Evolutionary conservation across 2,797 vertebrate species (phyloP), one percentile per base, ranked within the genome.

Genomic region (Rousettus madagascariensis): DNA sequence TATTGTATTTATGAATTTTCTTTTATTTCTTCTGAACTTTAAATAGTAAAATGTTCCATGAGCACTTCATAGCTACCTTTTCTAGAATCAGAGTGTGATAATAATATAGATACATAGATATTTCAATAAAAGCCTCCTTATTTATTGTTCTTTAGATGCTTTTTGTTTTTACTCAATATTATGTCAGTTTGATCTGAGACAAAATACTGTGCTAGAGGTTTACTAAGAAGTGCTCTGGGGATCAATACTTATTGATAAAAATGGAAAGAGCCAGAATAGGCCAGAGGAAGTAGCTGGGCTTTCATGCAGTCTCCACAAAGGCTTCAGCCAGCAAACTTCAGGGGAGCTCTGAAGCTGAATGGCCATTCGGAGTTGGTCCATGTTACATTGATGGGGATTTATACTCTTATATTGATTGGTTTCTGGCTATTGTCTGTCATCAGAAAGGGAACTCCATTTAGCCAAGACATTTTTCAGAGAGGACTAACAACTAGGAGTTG

Each of bases 111-210:
- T 69, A 16, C 16, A 49, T 75, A 63, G 28, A 15, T 75, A 24
- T 63, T 77, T 55, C 53, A 51, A 33, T 92, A 68, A 63, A 2
- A 86, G 4, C 43, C 41, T 90, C n/a, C 17, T 74, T 82, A 80
- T 41, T 49, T 79, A 80, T 80, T 85, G 36, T 13, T 75, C 22
- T 66, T 92, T 66, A 82, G 43, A 8, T 63, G 36, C 12, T 66
- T 57, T 91, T 96, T 51, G 33, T 86, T n/a, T 90, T 96, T 90
- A 41, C 36, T 82, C 9, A 75, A 61, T 79, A 92, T 38, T 75
- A n/a, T 68, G 10, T 41, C 66, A 30, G 12, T 90, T 92, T 75
- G 22, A 80, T 53, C 26, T 26, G n/a, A 92, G 38, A 49, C 22
- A 69, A 63, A 82, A 82, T 26, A 86, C 4, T 63, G 9, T 86